These are phyloP conservation scores for Jordanella pulchra DNA, from an alignment of 2,797 vertebrate genomes.

Conservation along the genomic window DNA sequence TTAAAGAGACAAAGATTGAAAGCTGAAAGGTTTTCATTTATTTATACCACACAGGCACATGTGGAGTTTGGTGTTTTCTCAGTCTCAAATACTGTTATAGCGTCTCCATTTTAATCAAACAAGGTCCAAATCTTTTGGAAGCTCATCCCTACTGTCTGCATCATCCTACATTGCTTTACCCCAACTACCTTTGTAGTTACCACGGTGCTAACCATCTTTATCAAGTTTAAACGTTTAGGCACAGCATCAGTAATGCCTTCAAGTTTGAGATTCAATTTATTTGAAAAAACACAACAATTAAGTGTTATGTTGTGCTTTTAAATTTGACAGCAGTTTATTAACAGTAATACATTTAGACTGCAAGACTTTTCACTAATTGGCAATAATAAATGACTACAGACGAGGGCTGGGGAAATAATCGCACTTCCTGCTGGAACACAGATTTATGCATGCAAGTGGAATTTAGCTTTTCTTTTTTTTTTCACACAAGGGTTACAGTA, in stretches of 20 bases:
- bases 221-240: not conserved
- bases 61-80: not conserved
- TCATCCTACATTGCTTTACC: not conserved
- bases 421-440: no score
- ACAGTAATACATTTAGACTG: not conserved
- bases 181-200: not conserved
- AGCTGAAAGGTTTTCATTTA: not conserved
- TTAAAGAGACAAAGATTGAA: slow-evolving; percentile 25
- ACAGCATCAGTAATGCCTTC: not conserved
- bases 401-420: no score
- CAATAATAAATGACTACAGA: no score
- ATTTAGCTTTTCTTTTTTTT: no score
- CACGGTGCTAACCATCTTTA: not conserved
- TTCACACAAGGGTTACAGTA: no score
- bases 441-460: no score
- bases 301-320: not conserved
- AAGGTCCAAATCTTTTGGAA: not conserved
- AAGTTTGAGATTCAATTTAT: not conserved
- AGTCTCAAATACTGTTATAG: not conserved
- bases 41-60: no score
- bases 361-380: no score
- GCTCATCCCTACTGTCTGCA: not conserved
- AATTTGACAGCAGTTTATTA: not conserved
- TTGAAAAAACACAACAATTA: not conserved
- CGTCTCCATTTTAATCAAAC: not conserved